phyloP scores from a whole-genome alignment of 2,797 vertebrate species.

The Danio kyathit region DNA sequence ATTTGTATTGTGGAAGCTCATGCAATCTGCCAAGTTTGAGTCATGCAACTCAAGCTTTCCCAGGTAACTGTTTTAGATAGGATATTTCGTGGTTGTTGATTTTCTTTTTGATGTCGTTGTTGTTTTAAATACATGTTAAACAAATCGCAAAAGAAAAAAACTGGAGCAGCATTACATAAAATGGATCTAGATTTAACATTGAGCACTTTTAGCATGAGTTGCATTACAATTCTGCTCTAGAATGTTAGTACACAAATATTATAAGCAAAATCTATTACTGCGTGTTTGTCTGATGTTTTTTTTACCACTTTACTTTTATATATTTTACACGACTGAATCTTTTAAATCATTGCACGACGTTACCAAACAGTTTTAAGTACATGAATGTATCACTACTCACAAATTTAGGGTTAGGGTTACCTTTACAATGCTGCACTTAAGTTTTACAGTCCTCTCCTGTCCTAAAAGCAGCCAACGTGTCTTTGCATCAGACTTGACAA shows the following conservation, averaged over 20 bases:
- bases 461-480: conserved; percentile 90
- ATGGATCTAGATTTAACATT: conserved; percentile 78
- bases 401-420: conserved; percentile 97
- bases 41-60: conserved; percentile 90
- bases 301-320: conserved; percentile 63
- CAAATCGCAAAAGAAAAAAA: conserved; percentile 75
- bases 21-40: conserved; percentile 85
- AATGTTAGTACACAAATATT: conserved; percentile 78
- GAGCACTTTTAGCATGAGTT: conserved; percentile 82
- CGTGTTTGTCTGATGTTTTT: conserved; percentile 71
- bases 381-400: conserved; percentile 90
- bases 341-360: conserved; percentile 86
- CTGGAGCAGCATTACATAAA: conserved; percentile 80
- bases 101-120: neutral
- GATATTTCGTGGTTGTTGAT: conserved; percentile 9
- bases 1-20: conserved; percentile 72
- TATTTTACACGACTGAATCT: conserved; percentile 83
- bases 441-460: conserved; percentile 98
- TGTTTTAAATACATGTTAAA: conserved; percentile 56
- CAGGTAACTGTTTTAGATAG: conserved; percentile 30
- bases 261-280: conserved; percentile 55
- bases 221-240: conserved; percentile 81
- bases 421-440: conserved; percentile 96
- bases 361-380: conserved; percentile 91
- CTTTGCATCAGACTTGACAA: conserved; percentile 88